Conservation (phyloP, 1,140 invertebrate species). For the Drosophila eugracilis region DNA sequence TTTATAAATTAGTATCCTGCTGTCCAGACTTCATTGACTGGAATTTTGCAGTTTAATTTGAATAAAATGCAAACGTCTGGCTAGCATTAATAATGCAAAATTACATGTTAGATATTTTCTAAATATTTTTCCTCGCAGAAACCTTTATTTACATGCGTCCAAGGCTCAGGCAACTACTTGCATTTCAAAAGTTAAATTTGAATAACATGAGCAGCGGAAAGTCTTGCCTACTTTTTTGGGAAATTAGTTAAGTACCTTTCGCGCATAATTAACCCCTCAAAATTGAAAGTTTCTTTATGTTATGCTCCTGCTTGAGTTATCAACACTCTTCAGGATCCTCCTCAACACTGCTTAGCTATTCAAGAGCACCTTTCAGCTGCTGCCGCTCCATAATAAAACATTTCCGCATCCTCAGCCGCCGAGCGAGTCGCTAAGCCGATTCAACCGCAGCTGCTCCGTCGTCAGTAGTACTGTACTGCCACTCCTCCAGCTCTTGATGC, state of each 20-base stretch:
- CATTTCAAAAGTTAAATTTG: constrained; percentile 13
- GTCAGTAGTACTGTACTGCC: neutral
- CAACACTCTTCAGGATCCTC: constrained; percentile 35
- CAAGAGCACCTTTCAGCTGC: constrained; percentile 30
- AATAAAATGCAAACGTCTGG: constrained; percentile 1
- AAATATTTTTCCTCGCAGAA: neutral
- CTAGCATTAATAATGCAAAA: neutral
- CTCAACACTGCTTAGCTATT: constrained; percentile 45
- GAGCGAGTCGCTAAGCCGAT: constrained; percentile 31
- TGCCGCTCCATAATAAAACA: constrained; percentile 42
- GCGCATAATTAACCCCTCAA: constrained; percentile 49
- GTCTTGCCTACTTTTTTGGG: constrained; percentile 20
- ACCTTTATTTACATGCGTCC: neutral
- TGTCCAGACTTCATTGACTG: neutral
- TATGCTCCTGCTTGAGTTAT: constrained; percentile 33
- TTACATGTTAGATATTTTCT: neutral
- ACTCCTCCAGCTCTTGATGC: constrained; percentile 6
- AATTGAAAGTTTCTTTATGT: constrained; percentile 45
- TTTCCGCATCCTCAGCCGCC: constrained; percentile 37
- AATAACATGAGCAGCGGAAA: constrained; percentile 20
- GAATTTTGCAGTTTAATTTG: constrained; percentile 1
- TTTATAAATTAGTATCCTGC: neutral
- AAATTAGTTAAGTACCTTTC: constrained; percentile 32
- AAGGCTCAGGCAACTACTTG: neutral
- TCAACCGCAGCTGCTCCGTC: constrained; percentile 17